Conservation (phyloP, 2,888 invertebrate species). For the Drosophila paucipuncta region DNA sequence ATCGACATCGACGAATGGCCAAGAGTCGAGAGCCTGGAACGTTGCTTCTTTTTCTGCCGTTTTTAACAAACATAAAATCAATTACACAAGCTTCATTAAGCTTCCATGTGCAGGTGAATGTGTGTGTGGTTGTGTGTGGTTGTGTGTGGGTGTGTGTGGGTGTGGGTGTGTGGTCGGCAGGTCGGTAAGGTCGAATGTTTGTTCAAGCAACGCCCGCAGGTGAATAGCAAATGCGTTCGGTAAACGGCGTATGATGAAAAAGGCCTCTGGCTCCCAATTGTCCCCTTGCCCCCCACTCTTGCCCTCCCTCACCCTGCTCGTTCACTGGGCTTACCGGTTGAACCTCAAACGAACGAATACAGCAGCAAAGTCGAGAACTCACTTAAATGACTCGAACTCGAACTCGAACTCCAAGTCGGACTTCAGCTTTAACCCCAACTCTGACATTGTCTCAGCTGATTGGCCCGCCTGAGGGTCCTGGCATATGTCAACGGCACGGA, state of each 20-base stretch:
- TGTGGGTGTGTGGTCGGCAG: constrained; percentile 40
- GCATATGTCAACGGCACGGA: constrained; percentile 55
- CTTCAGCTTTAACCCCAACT: constrained; percentile 28
- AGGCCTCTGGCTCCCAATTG: constrained; percentile 29
- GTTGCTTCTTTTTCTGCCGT: constrained; percentile 76
- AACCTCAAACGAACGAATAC: constrained; percentile 11
- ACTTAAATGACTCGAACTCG: constrained; percentile 21
- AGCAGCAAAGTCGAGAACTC: constrained; percentile 21
- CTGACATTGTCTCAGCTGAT: constrained; percentile 47
- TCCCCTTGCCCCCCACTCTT: neutral
- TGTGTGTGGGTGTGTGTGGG: neutral
- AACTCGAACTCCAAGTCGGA: constrained; percentile 13
- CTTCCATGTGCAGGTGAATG: constrained; percentile 34
- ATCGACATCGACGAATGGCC: constrained; percentile 46
- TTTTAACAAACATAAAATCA: constrained; percentile 78
- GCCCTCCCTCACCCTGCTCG: constrained; percentile 5
- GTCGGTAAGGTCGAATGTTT: constrained; percentile 48
- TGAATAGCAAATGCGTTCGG: constrained; percentile 47
- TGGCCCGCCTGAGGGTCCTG: constrained; percentile 29
- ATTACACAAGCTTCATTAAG: constrained; percentile 78
- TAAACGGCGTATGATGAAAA: constrained; percentile 56
- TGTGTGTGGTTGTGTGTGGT: constrained; percentile 9
- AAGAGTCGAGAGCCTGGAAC: constrained; percentile 28
- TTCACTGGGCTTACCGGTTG: constrained; percentile 1
- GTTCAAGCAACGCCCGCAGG: constrained; percentile 29